Conservation (phyloP, 2,113 vertebrate genomes). For the Corythornis madagascariensis region DNA sequence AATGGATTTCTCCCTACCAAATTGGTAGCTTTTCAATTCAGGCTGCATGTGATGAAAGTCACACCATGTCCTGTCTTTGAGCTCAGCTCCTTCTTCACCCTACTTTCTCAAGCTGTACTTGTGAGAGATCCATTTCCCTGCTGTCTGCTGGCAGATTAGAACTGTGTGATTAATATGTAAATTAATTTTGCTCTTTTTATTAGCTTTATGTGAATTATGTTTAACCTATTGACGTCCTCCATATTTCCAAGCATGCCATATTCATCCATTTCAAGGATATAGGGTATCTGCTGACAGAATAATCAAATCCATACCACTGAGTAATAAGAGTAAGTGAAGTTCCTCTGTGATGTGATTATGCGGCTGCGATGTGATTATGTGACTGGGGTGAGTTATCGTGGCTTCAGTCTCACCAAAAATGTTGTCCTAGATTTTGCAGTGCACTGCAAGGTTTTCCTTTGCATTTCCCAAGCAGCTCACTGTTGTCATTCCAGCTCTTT, state of each 20-base stretch:
- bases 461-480: background rate
- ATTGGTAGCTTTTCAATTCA: constrained; percentile 14
- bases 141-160: constrained; percentile 40
- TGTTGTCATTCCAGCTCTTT: background rate
- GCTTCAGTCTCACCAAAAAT: background rate
- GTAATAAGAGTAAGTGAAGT: constrained; percentile 35
- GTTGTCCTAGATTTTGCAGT: background rate
- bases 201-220: constrained; percentile 50
- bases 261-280: constrained; percentile 18
- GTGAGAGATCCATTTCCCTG: constrained; percentile 13
- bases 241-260: constrained; percentile 30
- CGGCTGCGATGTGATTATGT: background rate
- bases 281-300: constrained; percentile 17
- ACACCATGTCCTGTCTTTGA: background rate
- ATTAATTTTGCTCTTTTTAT: constrained; percentile 48
- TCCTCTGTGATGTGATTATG: background rate
- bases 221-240: background rate
- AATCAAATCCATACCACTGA: constrained; percentile 26
- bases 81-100: constrained; percentile 11
- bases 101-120: background rate
- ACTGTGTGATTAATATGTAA: constrained; percentile 53
- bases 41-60: background rate
- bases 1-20: constrained; percentile 33
- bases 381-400: background rate
- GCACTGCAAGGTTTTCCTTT: background rate